These are phyloP conservation scores for Rhinoderma darwinii DNA, from an alignment of 2,113 vertebrate genomes.

Conservation along the genomic window DNA sequence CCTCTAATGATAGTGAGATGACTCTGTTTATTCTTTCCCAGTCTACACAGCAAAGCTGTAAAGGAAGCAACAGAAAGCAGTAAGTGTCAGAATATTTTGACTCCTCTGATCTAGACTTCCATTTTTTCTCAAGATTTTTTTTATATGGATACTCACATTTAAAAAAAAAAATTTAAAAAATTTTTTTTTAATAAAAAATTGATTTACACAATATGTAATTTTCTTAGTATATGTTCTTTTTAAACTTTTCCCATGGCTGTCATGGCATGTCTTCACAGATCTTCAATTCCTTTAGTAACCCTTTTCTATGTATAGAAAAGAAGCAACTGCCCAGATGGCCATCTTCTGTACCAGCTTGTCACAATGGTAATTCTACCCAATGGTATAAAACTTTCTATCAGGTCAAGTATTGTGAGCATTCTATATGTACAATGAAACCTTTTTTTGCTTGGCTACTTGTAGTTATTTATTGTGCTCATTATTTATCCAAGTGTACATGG, in stretches of 20 bases:
- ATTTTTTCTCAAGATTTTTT: too few relatives aligned
- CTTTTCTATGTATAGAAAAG: not conserved
- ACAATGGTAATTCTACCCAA: not conserved
- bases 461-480: not conserved
- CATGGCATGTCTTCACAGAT: too few relatives aligned
- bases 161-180: too few relatives aligned
- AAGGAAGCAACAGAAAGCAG: not conserved
- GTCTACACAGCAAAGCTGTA: not conserved
- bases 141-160: too few relatives aligned
- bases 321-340: not conserved
- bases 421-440: not conserved
- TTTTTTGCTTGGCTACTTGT: not conserved
- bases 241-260: too few relatives aligned
- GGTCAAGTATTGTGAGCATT: not conserved
- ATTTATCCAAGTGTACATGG: not conserved
- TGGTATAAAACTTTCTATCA: not conserved
- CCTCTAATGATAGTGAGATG: not conserved
- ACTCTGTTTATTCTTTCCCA: too few relatives aligned
- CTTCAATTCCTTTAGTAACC: too few relatives aligned
- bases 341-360: not conserved
- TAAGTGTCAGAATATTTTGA: not conserved
- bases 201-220: too few relatives aligned
- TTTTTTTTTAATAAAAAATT: too few relatives aligned
- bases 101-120: too few relatives aligned
- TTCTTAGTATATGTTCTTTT: too few relatives aligned